Conservation (phyloP, 2,888 invertebrate species). For the Brachypterus glaber region DNA sequence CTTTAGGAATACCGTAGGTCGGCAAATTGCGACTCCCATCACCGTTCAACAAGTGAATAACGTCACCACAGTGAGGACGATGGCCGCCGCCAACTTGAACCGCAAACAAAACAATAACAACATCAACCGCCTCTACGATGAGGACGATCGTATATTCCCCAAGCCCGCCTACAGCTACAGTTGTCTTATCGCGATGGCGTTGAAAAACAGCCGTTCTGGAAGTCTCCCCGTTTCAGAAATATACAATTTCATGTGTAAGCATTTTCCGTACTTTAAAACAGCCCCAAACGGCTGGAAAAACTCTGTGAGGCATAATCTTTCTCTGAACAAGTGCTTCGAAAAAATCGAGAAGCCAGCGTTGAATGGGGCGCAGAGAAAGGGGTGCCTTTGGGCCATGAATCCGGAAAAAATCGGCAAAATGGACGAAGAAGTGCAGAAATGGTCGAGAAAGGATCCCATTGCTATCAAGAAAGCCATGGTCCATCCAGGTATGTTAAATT, state of each 20-base stretch:
- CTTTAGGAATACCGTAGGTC: slow-evolving; percentile 30
- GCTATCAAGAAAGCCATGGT: slow-evolving; percentile 92
- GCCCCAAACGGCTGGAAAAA: slow-evolving; percentile 99
- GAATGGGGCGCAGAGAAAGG: slow-evolving; percentile 76
- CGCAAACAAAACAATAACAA: slow-evolving; percentile 15
- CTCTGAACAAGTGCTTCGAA: slow-evolving; percentile 96
- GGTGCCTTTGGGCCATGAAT: slow-evolving; percentile 95
- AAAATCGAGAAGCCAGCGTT: slow-evolving; percentile 93
- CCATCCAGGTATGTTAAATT: slow-evolving; percentile 68
- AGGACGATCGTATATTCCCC: slow-evolving; percentile 61
- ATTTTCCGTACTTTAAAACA: slow-evolving; percentile 97
- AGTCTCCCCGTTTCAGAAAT: slow-evolving; percentile 96
- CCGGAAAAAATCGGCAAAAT: slow-evolving; percentile 90
- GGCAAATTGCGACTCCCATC: slow-evolving; percentile 27
- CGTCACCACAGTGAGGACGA: slow-evolving; percentile 5
- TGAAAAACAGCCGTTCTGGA: slow-evolving; percentile 91
- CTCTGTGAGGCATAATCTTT: slow-evolving; percentile 94
- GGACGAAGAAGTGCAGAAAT: slow-evolving; percentile 97
- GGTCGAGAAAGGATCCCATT: slow-evolving; percentile 90
- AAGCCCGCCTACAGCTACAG: slow-evolving; percentile 98
- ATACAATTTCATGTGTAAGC: slow-evolving; percentile 98
- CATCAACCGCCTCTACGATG: slow-evolving; percentile 30
- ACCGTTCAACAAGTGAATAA: slow-evolving; percentile 31
- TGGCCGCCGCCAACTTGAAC: slow-evolving; percentile 1
- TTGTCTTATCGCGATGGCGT: slow-evolving; percentile 94